These are phyloP conservation scores for Frieseomelitta varia DNA, from an alignment of 1,140 invertebrate species.

Conservation along the genomic window DNA sequence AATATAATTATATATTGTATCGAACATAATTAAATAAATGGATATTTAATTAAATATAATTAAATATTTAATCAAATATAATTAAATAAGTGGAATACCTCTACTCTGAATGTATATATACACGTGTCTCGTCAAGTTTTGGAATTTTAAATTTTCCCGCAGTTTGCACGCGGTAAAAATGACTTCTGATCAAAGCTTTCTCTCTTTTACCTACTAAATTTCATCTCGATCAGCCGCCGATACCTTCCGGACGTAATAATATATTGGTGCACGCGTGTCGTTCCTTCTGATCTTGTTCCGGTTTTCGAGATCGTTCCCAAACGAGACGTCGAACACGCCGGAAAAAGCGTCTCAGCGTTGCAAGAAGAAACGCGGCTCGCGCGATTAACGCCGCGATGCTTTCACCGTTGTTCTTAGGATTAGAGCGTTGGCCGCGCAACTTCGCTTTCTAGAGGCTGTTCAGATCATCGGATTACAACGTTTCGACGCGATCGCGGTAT, in stretches of 20 bases:
- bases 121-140: no score
- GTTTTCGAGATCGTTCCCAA: neutral
- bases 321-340: neutral
- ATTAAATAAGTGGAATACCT: no score
- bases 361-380: conserved; percentile 39
- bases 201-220: neutral
- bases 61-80: no score
- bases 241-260: neutral
- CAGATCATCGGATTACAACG: conserved; percentile 57
- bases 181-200: no score
- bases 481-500: neutral
- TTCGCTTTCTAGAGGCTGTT: conserved; percentile 61
- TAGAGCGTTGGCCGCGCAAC: conserved; percentile 54
- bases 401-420: conserved; percentile 58
- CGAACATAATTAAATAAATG: no score
- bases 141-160: no score
- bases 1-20: no score
- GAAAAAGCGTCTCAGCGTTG: conserved; percentile 5
- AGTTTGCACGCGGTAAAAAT: no score
- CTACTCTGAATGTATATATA: no score
- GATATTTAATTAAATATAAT: no score
- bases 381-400: conserved; percentile 54
- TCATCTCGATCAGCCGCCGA: neutral
- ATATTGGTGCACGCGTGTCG: neutral
- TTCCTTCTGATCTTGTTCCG: neutral